Base-by-base conservation (phyloP, 2,888 invertebrate genomes). In the Drosophila colorata region DNA sequence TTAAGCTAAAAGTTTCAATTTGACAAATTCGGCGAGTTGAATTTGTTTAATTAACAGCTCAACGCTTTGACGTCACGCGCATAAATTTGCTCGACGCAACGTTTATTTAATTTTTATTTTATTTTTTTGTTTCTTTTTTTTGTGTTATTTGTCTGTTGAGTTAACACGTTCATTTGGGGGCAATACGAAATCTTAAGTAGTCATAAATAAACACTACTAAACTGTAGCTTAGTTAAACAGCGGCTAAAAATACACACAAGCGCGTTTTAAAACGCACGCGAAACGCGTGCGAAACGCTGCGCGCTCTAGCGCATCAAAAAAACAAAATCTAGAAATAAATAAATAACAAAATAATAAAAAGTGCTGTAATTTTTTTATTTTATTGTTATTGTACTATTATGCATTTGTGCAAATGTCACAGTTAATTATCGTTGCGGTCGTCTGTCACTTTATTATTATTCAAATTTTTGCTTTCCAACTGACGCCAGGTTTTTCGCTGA, bases 151-250 rank as follows among this genome's bases (percentile, higher is more conserved):
- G 46, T 31, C 56, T 69, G 33, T 67, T 56, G 43, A 65, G 73
- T 78, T 84, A 85, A 78, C 82, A 87, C 85, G 70, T 74, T 85
- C 79, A 66, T 59, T 9, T 16, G 73, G 67, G 56, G 80, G 67
- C 77, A 61, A 59, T 63, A 37, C 47, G 69, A 68, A 72, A 71
- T 70, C 59, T 63, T 67, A 87, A 87, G 73, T 81, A 83, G 85
- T 78, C 85, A 81, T 85, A 81, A 83, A 85, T 81, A 87, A 85
- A 81, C 82, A 87, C 73, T 65, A 78, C 71, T 81, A 78, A 81
- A 71, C 72, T 71, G 73, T 71, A 68, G 65, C 69, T 87, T 78
- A 73, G 87, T 63, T 87, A 77, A 84, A 72, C 49, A 64, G 44
- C 11, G 46, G 46, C 74, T 65, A 73, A 68, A 69, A 69, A 64